Evolutionary conservation across 2,888 invertebrate genomes (phyloP), one percentile per base, ranked within the genome.

Genomic region (Pandemis corylana): DNA sequence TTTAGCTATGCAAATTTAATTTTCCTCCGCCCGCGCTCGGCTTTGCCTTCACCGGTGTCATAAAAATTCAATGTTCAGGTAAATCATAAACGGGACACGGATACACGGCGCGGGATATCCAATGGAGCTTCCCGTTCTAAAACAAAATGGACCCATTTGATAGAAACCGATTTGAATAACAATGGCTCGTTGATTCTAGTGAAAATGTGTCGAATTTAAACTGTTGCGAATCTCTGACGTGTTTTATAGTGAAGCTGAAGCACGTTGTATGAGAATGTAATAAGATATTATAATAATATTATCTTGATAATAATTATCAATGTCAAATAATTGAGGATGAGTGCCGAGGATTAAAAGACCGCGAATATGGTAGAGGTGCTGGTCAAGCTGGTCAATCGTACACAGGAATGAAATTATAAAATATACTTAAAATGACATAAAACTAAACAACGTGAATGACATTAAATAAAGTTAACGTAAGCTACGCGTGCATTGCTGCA

Each of bases 1-100:
- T 80, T 78, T 79, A 77, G 76, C 64, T 82, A 85, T 84, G 85
- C 82, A 86, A 86, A 86, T 86, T 85, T 83, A 83, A 85, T 86
- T 85, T 85, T 81, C 79, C 79, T 81, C 81, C 5, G 69, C 74
- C 82, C 82, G 76, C 79, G 78, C 78, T 79, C 77, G 76, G 70
- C 65, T 49, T 73, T 56, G 49, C 77, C 72, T 36, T 74, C 78
- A 78, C 76, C 72, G 76, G 76, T 70, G 82, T 81, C 82, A 83
- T 84, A 84, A 85, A 85, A 85, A 80, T 79, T 82, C 80, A 82
- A 82, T 82, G 83, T 79, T 78, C 83, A 83, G 80, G 84, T 86
- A 83, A 84, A 83, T 83, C 85, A 85, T 84, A 83, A 85, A 82
- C 79, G 73, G 72, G 77, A 70, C 71, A 72, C 63, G 69, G 73